Evolutionary conservation across 1,140 invertebrate genomes (phyloP).

Genomic region (Papilio glaucus): DNA sequence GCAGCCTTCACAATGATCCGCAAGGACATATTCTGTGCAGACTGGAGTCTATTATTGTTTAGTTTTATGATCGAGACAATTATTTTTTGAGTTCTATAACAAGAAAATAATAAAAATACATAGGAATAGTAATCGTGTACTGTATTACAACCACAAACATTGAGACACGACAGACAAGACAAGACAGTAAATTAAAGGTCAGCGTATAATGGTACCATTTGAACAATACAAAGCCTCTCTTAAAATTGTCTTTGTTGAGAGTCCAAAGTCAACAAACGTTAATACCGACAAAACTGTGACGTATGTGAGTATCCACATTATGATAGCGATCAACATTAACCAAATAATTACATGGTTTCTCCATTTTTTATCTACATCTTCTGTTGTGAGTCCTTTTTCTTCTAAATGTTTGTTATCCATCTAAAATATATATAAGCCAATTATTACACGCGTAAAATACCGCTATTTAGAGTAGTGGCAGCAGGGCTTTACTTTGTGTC

Average conservation of each 20-base stretch:
- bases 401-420: slow-evolving; percentile 25
- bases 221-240: slow-evolving; percentile 12
- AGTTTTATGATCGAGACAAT: too few species aligned
- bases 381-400: slow-evolving; percentile 18
- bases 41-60: too few species aligned
- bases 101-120: neutral
- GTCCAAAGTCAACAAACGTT: slow-evolving; percentile 12
- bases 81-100: too few species aligned
- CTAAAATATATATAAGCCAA: too few species aligned
- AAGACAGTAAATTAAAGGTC: slow-evolving; percentile 1
- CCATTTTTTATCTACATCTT: slow-evolving; percentile 11
- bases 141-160: slow-evolving; percentile 15
- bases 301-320: slow-evolving; percentile 26
- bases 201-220: neutral
- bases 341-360: slow-evolving; percentile 18
- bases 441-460: too few species aligned
- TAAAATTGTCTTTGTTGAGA: slow-evolving; percentile 21
- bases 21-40: neutral
- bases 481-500: too few species aligned
- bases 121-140: neutral
- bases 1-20: neutral
- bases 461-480: too few species aligned
- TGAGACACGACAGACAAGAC: neutral
- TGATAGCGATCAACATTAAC: slow-evolving; percentile 29
- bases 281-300: neutral